Evolutionary conservation across 2,888 invertebrate genomes (phyloP).

Genomic region (Smittia sp.): DNA sequence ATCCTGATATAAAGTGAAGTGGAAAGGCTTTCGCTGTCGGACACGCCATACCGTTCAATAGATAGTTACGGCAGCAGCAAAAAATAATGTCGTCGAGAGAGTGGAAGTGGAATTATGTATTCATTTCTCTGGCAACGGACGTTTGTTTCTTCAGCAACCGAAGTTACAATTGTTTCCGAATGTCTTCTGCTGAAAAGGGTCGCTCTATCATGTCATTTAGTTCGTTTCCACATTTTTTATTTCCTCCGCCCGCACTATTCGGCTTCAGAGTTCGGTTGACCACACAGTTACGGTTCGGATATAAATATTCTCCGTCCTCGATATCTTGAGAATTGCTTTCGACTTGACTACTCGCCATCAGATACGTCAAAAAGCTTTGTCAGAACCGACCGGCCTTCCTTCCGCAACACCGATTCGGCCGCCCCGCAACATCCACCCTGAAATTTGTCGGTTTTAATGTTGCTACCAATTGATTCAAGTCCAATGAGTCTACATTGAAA

Average conservation of each 20-base stretch:
- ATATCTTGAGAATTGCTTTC: too few relatives aligned
- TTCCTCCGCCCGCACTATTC: background rate
- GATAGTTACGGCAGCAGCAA: background rate
- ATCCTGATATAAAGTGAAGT: background rate
- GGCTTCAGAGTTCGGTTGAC: background rate
- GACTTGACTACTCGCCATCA: too few relatives aligned
- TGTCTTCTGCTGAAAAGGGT: constrained; percentile 28
- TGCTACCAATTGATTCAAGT: background rate
- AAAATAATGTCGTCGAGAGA: constrained; percentile 14
- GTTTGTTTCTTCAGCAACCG: background rate
- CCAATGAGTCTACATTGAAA: too few relatives aligned
- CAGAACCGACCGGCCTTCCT: background rate
- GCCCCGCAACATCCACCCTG: background rate
- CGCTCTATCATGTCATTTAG: constrained; percentile 31
- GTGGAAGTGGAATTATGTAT: constrained; percentile 28
- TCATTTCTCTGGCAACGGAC: constrained; percentile 16
- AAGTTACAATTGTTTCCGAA: background rate
- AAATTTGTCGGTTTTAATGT: constrained; percentile 4
- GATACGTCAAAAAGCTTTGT: too few relatives aligned
- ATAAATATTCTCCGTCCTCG: background rate
- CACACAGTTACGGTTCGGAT: background rate
- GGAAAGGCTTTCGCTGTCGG: background rate
- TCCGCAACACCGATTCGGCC: background rate
- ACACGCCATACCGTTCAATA: background rate
- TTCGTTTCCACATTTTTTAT: constrained; percentile 19